A percentile compares a stretch with the other conserved stretches of the same genome.
phyloP scores from a whole-genome alignment of 2,888 invertebrate genomes.

The Geophilus truncorum region DNA sequence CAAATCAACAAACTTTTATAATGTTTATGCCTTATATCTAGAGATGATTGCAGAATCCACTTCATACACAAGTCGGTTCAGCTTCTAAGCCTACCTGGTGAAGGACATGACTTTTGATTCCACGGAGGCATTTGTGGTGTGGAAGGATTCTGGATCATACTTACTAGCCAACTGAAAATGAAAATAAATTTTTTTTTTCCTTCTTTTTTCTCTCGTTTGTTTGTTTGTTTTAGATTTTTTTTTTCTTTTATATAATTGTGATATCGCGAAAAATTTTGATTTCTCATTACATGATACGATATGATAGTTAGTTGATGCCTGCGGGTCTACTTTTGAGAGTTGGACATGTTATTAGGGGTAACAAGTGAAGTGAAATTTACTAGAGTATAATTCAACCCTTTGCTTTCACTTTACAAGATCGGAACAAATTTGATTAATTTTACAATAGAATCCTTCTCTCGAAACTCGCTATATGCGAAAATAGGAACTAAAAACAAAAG shows the following conservation, averaged over 20 bases:
- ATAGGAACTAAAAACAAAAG: too few species aligned
- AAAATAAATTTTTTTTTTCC: background rate
- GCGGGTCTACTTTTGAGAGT: too few species aligned
- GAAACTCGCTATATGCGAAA: too few species aligned
- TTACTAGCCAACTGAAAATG: background rate
- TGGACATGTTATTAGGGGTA: too few species aligned
- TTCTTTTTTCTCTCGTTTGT: background rate
- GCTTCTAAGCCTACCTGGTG: slow-evolving; percentile 18
- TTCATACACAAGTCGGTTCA: background rate
- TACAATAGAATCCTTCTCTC: too few species aligned
- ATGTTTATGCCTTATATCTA: background rate
- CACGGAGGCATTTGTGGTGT: slow-evolving; percentile 14
- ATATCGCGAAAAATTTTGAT: too few species aligned
- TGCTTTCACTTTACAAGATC: too few species aligned
- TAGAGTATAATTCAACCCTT: too few species aligned
- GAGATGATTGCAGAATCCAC: background rate
- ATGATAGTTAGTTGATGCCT: too few species aligned
- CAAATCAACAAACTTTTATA: background rate
- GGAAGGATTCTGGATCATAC: slow-evolving; percentile 22
- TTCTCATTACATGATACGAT: too few species aligned
- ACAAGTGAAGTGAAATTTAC: too few species aligned
- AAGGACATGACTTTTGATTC: slow-evolving; percentile 28
- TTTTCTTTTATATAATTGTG: background rate
- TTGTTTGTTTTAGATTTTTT: background rate
- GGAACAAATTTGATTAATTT: too few species aligned